A percentile compares a stretch with the other conserved stretches of the same genome.
These are phyloP conservation scores for Quadroppia sp. DNA, from an alignment of 2,888 invertebrate genomes.

Conservation along the genomic window DNA sequence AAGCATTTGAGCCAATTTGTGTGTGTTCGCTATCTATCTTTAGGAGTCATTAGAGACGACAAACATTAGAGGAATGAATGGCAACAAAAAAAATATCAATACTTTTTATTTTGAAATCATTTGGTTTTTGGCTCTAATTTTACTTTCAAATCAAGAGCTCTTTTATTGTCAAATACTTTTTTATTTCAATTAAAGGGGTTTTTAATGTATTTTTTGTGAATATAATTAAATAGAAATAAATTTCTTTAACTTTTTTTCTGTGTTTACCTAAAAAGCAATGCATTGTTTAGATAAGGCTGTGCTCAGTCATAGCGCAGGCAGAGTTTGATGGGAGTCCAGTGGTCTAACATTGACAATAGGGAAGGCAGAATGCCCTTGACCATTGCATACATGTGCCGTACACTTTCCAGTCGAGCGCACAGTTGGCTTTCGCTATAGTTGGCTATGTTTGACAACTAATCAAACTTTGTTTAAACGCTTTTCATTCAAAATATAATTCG, in stretches of 20 bases:
- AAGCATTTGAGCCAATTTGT: background rate
- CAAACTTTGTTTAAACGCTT: background rate
- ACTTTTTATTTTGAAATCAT: constrained; percentile 4
- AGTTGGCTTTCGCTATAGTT: background rate
- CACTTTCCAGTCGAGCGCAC: background rate
- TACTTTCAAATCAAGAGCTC: constrained; percentile 6
- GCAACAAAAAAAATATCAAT: background rate
- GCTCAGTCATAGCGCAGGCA: background rate
- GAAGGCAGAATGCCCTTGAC: constrained; percentile 2
- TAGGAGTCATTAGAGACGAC: background rate
- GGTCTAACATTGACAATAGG: no score
- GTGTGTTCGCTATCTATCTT: constrained; percentile 16
- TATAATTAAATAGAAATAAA: background rate
- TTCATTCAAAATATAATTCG: no score
- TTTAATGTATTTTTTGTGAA: background rate
- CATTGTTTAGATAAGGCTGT: no score
- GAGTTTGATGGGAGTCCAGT: no score
- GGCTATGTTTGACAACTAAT: background rate
- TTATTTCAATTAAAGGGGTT: background rate
- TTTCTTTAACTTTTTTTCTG: background rate
- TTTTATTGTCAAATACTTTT: background rate
- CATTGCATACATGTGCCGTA: background rate
- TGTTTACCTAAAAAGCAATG: no score
- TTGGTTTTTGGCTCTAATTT: background rate
- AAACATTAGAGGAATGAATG: background rate